Base-by-base conservation (phyloP, 2,888 invertebrate species). In the Diplolepis rosae region DNA sequence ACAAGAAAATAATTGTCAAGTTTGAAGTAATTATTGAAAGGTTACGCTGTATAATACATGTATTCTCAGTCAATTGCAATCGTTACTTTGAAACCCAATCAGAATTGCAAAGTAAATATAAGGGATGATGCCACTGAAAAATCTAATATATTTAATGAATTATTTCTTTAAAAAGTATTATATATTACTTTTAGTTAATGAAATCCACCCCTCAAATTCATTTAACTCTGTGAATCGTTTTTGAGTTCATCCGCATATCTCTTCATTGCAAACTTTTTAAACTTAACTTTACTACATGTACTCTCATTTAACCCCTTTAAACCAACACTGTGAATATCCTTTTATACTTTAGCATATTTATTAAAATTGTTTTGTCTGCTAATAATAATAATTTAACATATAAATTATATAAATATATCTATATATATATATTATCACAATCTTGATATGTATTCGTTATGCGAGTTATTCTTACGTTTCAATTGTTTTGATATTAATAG, bases 381-480 rank as follows among this genome's bases (percentile, higher is more conserved):
- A 35, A 61, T 39, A 27, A 61, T 39, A 27, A 24, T 61, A 56
- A 56, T 61, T 61, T 61, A 61, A 61, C 24, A 61, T 13, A 61
- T 39, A 24, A 24, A 39, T 61, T 61, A 61, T 61, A n/a, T n/a
- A n/a, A n/a, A n/a, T n/a, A n/a, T n/a, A n/a, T n/a, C n/a, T n/a
- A n/a, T n/a, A n/a, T n/a, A n/a, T n/a, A 39, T 39, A 69, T 71
- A 72, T 71, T 70, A 74, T 72, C 74, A 72, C 76, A 74, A 72
- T 74, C 45, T 74, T 30, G 72, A 74, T 76, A 72, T 76, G 72
- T 74, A 74, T 74, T 72, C 67, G 69, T 72, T 54, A 68, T 39
- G 24, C 18, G 24, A 24, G 11, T 1, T 11, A 28, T 7, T 32
- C 35, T 39, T 22, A 39, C 61, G 61, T 61, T 61, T 39, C 18